These are phyloP conservation scores for Morone chrysops DNA, from an alignment of 2,113 vertebrate species.

Conservation along the genomic window DNA sequence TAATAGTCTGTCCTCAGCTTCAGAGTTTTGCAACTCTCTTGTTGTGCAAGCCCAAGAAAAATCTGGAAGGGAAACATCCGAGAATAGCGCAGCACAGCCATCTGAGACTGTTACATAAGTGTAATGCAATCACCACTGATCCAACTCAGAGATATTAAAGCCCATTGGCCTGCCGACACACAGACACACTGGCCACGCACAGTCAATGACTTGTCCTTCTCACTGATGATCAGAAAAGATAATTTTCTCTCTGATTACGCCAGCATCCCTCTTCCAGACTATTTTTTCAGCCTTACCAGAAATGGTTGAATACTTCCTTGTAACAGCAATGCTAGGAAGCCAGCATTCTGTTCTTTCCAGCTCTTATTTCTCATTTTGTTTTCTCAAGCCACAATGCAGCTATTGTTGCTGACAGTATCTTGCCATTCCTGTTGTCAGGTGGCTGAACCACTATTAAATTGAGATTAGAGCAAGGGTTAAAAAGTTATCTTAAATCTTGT, in stretches of 20 bases:
- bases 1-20: background rate
- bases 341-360: background rate
- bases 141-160: conserved; percentile 7
- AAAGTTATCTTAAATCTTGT: background rate
- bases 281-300: background rate
- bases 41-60: background rate
- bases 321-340: background rate
- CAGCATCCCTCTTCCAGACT: background rate
- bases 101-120: conserved; percentile 22
- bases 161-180: background rate
- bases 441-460: background rate
- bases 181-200: conserved; percentile 3
- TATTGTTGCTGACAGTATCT: background rate
- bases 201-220: background rate
- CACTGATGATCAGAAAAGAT: background rate
- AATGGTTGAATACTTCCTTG: background rate
- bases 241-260: background rate
- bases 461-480: background rate
- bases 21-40: background rate
- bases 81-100: conserved; percentile 5
- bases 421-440: background rate
- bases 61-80: background rate
- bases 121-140: background rate
- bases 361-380: background rate
- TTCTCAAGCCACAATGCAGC: background rate